Base-by-base conservation (phyloP, 2,797 vertebrate genomes). In the Eulemur albifrons region DNA sequence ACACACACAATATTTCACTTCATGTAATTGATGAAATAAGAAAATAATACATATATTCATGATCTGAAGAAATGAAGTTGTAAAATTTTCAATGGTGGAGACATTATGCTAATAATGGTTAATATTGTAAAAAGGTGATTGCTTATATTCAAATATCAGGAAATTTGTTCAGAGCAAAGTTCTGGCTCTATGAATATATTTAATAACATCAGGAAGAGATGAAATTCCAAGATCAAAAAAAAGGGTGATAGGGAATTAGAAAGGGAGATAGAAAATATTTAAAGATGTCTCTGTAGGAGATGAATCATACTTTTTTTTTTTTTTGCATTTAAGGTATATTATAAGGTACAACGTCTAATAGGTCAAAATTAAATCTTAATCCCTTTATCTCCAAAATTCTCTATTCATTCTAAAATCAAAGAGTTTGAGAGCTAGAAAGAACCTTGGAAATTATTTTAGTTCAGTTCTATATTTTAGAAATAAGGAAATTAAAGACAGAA, bases 361-460 rank as follows among this genome's bases (percentile, higher is more conserved):
- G 32, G 23, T 70, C 21, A 92, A 95, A 96, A 72, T 86, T 89
- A 40, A 54, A 8, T 72, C 61, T 95, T 65, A 61, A 72, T 50
- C 15, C 27, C 15, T 85, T 88, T 63, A 69, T 54, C 15, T 81
- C 59, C 12, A 88, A 73, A 93, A 27, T 57, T 59, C 57, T 85
- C 48, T 70, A 52, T 20, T 86, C 17, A 90, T 69, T 65, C 35
- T 96, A 94, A 90, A 69, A 40, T 57, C n/a, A 75, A 69, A 77
- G 12, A 86, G 54, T 57, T 90, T 65, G 82, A 50, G 17, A 83
- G 6, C 4, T 17, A 57, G 50, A 83, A 90, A 83, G 21, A 5
- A 50, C 3, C 5, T 59, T 63, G 27, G 59, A 61, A 90, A 65
- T 90, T 5, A 75, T 93, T 84, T 90, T 79, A 75, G 9, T 61